Evolutionary conservation across 1,140 invertebrate genomes (phyloP).

Genomic region (Dreissena polymorpha): DNA sequence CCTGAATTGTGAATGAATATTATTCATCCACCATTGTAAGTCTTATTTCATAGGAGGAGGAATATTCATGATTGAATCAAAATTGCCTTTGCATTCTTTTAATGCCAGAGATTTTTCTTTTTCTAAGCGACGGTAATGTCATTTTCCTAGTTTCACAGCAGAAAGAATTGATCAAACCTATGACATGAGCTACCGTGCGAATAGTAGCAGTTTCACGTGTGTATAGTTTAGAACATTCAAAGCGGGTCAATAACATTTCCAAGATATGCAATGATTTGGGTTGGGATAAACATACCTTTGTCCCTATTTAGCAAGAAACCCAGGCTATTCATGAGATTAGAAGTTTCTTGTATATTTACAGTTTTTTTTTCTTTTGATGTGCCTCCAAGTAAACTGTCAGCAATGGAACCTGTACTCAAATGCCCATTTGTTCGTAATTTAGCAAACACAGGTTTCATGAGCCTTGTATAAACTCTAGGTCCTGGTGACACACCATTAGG

Average conservation of each 20-base stretch:
- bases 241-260: neutral
- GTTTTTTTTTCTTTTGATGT: neutral
- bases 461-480: slow-evolving; percentile 9
- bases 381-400: no score
- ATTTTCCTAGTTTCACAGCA: no score
- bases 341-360: neutral
- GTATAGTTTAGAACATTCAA: neutral
- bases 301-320: slow-evolving; percentile 6
- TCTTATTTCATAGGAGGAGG: no score
- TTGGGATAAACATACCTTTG: slow-evolving; percentile 9
- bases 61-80: no score
- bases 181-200: no score
- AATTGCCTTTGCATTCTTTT: no score
- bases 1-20: neutral
- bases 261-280: no score
- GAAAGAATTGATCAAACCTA: no score
- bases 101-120: no score
- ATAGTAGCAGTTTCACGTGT: neutral
- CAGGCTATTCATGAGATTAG: neutral
- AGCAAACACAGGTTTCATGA: slow-evolving; percentile 27
- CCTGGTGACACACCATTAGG: neutral
- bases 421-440: neutral
- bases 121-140: no score
- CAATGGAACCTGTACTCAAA: slow-evolving; percentile 6
- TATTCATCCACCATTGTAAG: no score